Evolutionary conservation across 2,113 vertebrate genomes (phyloP).

Genomic region (Pagrus major): DNA sequence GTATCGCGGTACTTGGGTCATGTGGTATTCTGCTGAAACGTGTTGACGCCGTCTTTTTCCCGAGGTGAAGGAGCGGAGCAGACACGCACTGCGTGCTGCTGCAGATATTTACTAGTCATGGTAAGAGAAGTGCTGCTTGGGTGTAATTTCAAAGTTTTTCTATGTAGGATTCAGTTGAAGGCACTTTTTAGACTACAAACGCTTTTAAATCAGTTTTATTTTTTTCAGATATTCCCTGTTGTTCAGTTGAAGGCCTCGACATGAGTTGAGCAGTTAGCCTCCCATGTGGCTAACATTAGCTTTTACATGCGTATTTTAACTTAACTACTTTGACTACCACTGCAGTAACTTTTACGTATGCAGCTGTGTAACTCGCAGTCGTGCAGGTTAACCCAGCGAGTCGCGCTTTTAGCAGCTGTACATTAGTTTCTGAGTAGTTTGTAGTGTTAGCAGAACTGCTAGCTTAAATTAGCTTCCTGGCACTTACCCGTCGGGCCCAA

Average conservation of each 20-base stretch:
- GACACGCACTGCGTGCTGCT: slow-evolving; percentile 29
- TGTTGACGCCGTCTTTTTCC: background rate
- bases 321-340: rapidly evolving
- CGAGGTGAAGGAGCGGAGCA: background rate
- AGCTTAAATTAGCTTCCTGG: slow-evolving; percentile 35
- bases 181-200: rapidly evolving
- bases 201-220: background rate
- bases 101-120: slow-evolving; percentile 56
- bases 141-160: rapidly evolving
- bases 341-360: rapidly evolving
- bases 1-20: slow-evolving; percentile 19
- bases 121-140: slow-evolving; percentile 31
- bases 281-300: slow-evolving; percentile 18
- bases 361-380: rapidly evolving
- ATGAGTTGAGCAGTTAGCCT: slow-evolving; percentile 5
- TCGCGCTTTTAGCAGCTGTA: rapidly evolving
- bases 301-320: rapidly evolving
- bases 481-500: background rate
- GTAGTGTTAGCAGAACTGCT: background rate
- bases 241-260: slow-evolving; percentile 13
- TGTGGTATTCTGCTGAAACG: background rate
- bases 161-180: rapidly evolving
- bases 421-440: rapidly evolving
- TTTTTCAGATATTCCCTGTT: background rate
- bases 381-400: rapidly evolving